phyloP scores from a whole-genome alignment of 1,140 invertebrate species.

The Adelges cooleyi region DNA sequence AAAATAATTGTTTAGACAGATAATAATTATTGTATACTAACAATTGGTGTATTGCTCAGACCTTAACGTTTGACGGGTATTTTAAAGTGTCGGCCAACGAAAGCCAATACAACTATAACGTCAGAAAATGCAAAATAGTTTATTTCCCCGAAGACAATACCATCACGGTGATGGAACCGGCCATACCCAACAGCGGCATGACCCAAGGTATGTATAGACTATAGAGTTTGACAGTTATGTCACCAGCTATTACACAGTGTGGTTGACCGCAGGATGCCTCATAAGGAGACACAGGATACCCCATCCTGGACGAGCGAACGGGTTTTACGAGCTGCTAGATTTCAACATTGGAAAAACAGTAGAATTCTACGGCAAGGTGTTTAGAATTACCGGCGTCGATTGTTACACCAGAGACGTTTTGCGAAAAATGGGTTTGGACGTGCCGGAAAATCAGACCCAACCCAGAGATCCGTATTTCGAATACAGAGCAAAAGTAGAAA shows the following conservation, averaged over 20 bases:
- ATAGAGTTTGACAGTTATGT: too few species aligned
- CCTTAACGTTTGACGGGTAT: neutral
- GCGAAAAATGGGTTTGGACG: neutral
- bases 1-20: too few species aligned
- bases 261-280: constrained; percentile 20
- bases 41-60: neutral
- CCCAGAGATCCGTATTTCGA: constrained; percentile 8
- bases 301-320: neutral
- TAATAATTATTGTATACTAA: too few species aligned
- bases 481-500: constrained; percentile 1
- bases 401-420: neutral
- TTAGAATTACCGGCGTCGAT: neutral
- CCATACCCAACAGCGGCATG: neutral
- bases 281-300: constrained; percentile 15
- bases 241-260: too few species aligned
- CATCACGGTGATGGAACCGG: neutral
- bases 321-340: neutral
- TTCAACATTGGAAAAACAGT: neutral
- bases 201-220: constrained; percentile 1
- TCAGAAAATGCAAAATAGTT: neutral
- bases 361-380: neutral
- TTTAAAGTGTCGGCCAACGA: neutral
- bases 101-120: neutral
- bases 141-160: constrained; percentile 9
- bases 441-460: neutral